Evolutionary conservation across 2,113 vertebrate species (phyloP).

Genomic region (Potamarius usumacintae): DNA sequence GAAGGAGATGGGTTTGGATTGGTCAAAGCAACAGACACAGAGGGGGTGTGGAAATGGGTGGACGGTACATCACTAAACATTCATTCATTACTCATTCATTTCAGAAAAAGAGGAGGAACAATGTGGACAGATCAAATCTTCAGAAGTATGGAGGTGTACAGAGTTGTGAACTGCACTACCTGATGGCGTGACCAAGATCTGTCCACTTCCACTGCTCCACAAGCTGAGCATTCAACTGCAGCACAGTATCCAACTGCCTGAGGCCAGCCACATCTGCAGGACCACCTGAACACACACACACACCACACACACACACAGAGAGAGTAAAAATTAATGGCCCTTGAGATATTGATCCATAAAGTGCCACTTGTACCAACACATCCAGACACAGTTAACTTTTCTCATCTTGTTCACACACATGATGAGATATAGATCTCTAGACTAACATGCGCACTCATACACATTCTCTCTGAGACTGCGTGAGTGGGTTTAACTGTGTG

Average conservation of each 20-base stretch:
- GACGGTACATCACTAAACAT: no score
- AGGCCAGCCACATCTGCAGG: constrained; percentile 90
- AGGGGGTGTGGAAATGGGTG: no score
- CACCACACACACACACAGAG: constrained; percentile 10
- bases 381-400: no score
- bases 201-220: constrained; percentile 97
- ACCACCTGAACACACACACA: constrained; percentile 74
- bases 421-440: constrained; percentile 14
- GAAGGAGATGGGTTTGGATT: no score
- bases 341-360: no score
- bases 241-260: constrained; percentile 86
- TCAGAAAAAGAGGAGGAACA: no score
- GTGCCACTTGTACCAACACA: no score
- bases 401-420: neutral
- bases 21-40: no score
- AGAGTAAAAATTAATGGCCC: no score
- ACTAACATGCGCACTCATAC: neutral
- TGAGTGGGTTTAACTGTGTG: neutral
- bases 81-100: no score
- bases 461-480: neutral
- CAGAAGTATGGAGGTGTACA: neutral
- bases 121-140: neutral
- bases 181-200: constrained; percentile 89
- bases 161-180: constrained; percentile 65
- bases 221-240: constrained; percentile 87